A percentile compares a stretch with the other conserved stretches of the same genome.
These are phyloP conservation scores for Ameiurus melas DNA, from an alignment of 2,113 vertebrate species.

Conservation along the genomic window DNA sequence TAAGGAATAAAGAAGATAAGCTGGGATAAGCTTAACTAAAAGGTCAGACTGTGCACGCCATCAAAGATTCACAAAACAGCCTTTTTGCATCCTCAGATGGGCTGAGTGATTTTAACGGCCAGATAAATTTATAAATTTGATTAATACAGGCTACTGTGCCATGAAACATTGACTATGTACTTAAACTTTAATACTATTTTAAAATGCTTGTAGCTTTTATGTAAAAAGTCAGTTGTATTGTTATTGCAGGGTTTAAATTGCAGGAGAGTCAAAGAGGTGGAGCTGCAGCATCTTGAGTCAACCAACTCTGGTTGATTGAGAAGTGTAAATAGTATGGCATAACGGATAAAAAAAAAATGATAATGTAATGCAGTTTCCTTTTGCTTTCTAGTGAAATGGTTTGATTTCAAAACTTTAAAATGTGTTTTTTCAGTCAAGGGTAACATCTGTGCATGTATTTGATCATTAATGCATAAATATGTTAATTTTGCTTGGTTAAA, in stretches of 20 bases:
- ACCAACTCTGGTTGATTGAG: not conserved
- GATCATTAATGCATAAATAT: not conserved
- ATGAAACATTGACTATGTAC: conserved; percentile 12
- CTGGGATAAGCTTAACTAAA: not conserved
- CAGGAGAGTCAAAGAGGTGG: not conserved
- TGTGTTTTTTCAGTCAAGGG: not conserved
- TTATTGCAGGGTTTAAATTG: not conserved
- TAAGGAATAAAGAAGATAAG: conserved; percentile 31
- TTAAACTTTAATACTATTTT: conserved; percentile 16
- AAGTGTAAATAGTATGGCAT: not conserved
- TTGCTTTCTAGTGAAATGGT: not conserved
- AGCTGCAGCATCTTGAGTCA: not conserved
- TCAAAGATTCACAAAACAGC: conserved; percentile 6
- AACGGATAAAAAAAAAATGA: not conserved
- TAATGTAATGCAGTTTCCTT: not conserved
- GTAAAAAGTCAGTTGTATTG: not conserved
- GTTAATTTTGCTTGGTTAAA: not conserved
- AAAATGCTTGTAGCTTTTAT: not conserved
- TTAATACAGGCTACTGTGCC: conserved; percentile 13
- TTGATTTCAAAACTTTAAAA: not conserved
- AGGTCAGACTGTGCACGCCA: conserved; percentile 18
- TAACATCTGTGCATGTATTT: not conserved
- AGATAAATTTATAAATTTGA: conserved; percentile 15
- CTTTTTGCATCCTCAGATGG: not conserved
- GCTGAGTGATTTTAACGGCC: not conserved